These are phyloP conservation scores for Caenorhabditis brenneri DNA, from an alignment of 1,140 invertebrate genomes.

Conservation along the genomic window DNA sequence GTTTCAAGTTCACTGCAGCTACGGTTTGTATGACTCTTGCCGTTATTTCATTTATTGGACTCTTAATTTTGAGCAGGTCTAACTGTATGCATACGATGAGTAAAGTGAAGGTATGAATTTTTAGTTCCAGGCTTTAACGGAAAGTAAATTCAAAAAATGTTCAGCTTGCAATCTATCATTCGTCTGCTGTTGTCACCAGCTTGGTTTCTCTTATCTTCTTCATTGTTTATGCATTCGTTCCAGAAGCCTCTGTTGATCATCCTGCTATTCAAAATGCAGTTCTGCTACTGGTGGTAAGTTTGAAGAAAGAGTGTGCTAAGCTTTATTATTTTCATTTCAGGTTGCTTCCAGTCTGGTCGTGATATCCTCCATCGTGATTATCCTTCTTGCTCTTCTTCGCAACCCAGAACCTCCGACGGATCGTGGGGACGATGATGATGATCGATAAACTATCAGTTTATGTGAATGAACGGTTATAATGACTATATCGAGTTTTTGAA, in stretches of 20 bases:
- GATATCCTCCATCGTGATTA: background rate
- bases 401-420: background rate
- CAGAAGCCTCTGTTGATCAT: background rate
- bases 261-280: background rate
- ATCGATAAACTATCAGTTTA: no score
- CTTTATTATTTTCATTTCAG: background rate
- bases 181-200: background rate
- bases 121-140: no score
- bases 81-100: background rate
- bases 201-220: background rate
- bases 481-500: no score
- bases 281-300: background rate
- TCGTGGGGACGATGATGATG: background rate
- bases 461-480: no score
- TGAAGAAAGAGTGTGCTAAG: background rate
- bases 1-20: background rate
- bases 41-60: constrained; percentile 2
- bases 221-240: background rate
- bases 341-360: background rate
- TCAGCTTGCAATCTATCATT: background rate
- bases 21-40: background rate
- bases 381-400: background rate
- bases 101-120: background rate
- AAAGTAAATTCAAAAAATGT: background rate
- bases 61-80: background rate